Percentiles rank a stretch among this genome's conserved stretches.
These are phyloP conservation scores for Metaphire vulgaris DNA, from an alignment of 1,140 invertebrate genomes.

Conservation along the genomic window DNA sequence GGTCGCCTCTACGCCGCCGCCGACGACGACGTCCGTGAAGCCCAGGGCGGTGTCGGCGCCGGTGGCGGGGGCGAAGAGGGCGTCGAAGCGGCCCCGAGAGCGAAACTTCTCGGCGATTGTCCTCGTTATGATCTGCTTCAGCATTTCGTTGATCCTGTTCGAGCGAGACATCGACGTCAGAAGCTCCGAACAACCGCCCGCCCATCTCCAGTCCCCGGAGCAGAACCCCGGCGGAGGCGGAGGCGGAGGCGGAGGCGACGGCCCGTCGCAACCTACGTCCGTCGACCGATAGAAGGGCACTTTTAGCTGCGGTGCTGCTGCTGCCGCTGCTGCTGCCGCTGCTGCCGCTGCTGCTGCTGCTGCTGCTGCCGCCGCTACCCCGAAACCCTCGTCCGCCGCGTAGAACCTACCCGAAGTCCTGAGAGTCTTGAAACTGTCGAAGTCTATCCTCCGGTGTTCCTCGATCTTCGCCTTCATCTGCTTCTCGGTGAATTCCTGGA, in stretches of 20 bases:
- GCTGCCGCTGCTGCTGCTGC: too few relatives aligned
- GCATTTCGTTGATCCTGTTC: slow-evolving; percentile 52
- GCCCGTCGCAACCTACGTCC: slow-evolving; percentile 24
- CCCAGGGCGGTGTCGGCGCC: too few relatives aligned
- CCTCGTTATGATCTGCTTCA: slow-evolving; percentile 75
- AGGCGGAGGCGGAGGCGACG: slow-evolving; percentile 2
- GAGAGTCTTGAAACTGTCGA: too few relatives aligned
- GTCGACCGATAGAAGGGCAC: slow-evolving; percentile 71
- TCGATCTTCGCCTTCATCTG: slow-evolving; percentile 36
- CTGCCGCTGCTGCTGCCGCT: too few relatives aligned
- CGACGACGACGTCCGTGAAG: too few relatives aligned
- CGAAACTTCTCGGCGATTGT: slow-evolving; percentile 79
- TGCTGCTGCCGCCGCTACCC: too few relatives aligned
- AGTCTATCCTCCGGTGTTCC: not conserved
- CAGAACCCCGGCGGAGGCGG: too few relatives aligned
- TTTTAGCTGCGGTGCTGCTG: slow-evolving; percentile 63
- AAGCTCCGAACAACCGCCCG: slow-evolving; percentile 2
- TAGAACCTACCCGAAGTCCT: too few relatives aligned
- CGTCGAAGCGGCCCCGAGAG: slow-evolving; percentile 51
- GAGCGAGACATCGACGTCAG: slow-evolving; percentile 5
- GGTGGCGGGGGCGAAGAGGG: too few relatives aligned
- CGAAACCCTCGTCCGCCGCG: too few relatives aligned
- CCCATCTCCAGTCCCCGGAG: not conserved
- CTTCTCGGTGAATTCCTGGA: slow-evolving; percentile 49
- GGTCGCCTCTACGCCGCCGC: too few relatives aligned